Percentiles rank a stretch among this genome's conserved stretches.
phyloP scores from a whole-genome alignment of 2,797 vertebrate species.

The Tokudaia tokunoshimensis region DNA sequence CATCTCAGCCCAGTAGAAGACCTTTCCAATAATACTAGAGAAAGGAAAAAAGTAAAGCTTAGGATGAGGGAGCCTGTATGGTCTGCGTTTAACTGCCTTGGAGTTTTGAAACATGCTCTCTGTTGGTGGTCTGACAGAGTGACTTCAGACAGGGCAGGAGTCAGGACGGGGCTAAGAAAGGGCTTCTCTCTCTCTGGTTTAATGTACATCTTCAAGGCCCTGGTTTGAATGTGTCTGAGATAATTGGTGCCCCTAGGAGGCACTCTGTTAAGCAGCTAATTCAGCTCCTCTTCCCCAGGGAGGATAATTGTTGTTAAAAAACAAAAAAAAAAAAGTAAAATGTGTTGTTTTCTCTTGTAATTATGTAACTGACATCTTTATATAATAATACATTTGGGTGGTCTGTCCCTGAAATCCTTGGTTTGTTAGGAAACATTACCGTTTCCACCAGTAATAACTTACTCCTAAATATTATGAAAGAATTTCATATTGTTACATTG shows the following conservation, averaged over 20 bases:
- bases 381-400: slow-evolving; percentile 89
- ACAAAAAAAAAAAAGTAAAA: slow-evolving; percentile 81
- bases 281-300: slow-evolving; percentile 83
- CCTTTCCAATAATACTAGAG: slow-evolving; percentile 26
- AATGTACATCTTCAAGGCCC: slow-evolving; percentile 83
- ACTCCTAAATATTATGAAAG: slow-evolving; percentile 89
- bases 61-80: neutral
- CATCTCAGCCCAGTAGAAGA: neutral
- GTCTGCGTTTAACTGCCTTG: slow-evolving; percentile 73
- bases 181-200: slow-evolving; percentile 83
- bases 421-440: slow-evolving; percentile 89
- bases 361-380: slow-evolving; percentile 87
- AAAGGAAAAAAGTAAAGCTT: neutral
- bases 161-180: slow-evolving; percentile 50
- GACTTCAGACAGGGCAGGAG: slow-evolving; percentile 76
- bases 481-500: slow-evolving; percentile 85
- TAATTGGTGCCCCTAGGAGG: slow-evolving; percentile 84
- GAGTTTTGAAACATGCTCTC: slow-evolving; percentile 72
- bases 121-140: slow-evolving; percentile 87
- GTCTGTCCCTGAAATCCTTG: slow-evolving; percentile 87
- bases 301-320: slow-evolving; percentile 83
- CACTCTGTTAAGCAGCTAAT: slow-evolving; percentile 84
- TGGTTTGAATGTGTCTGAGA: slow-evolving; percentile 84
- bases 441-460: slow-evolving; percentile 88
- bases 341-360: slow-evolving; percentile 86